Percentiles rank a stretch among this genome's conserved stretches.
These are phyloP conservation scores for Garrulus glandarius DNA, from an alignment of 2,797 vertebrate genomes.

Conservation along the genomic window DNA sequence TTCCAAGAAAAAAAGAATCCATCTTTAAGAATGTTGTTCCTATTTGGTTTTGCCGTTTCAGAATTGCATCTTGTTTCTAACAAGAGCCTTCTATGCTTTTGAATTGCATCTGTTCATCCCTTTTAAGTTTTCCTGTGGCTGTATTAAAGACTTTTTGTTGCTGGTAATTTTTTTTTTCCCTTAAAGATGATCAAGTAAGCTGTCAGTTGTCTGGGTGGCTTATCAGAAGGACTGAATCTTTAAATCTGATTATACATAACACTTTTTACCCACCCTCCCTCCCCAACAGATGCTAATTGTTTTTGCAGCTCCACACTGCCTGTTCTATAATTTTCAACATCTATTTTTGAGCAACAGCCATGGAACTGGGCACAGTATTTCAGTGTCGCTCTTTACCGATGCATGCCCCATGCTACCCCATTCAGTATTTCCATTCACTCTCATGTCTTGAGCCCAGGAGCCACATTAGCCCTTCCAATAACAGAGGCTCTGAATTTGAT, in stretches of 20 bases:
- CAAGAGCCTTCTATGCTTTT: not conserved
- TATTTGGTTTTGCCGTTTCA: not conserved
- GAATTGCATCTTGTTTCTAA: not conserved
- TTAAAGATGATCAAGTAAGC: not conserved
- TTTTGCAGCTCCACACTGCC: not conserved
- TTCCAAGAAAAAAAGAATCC: not conserved
- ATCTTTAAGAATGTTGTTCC: not conserved
- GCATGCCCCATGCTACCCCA: not conserved
- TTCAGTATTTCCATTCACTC: not conserved
- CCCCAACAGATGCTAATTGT: not conserved
- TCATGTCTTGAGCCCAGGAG: not conserved
- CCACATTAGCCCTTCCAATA: not conserved
- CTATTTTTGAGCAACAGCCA: not conserved
- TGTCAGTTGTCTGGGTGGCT: not conserved
- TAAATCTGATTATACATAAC: constrained; percentile 6
- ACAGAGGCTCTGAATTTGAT: not conserved
- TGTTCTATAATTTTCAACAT: not conserved
- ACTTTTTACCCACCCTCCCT: not conserved
- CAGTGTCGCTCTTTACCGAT: not conserved
- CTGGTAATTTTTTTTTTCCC: not conserved
- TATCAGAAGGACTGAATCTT: constrained; percentile 6
- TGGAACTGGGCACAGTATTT: not conserved
- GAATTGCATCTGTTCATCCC: not conserved
- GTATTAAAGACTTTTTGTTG: not conserved
- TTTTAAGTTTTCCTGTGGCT: not conserved